These are phyloP conservation scores for Lamprotornis superbus DNA, from an alignment of 2,113 vertebrate species.

Conservation along the genomic window DNA sequence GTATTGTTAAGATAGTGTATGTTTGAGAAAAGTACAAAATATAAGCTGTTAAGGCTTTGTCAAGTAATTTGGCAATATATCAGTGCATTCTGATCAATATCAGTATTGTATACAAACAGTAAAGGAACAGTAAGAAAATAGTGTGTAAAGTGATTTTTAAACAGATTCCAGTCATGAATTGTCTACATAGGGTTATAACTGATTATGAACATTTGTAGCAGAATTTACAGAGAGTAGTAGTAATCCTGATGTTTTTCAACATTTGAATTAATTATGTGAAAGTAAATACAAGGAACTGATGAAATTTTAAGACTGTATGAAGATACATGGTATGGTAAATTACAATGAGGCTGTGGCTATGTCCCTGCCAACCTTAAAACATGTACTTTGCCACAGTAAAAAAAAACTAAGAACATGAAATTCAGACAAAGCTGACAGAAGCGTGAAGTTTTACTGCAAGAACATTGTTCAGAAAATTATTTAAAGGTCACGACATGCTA, in stretches of 20 bases:
- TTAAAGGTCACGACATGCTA: not conserved
- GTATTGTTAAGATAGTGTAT: not conserved
- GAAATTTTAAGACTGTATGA: not conserved
- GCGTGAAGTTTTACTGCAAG: not conserved
- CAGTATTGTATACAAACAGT: not conserved
- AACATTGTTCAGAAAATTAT: not conserved
- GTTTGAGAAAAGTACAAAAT: not conserved
- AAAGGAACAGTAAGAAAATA: not conserved
- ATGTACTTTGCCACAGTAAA: not conserved
- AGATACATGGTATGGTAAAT: not conserved
- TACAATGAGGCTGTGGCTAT: not conserved
- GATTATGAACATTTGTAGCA: not conserved
- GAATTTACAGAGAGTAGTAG: not conserved
- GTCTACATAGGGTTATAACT: not conserved
- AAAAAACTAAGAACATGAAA: not conserved
- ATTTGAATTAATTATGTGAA: not conserved
- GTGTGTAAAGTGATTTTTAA: not conserved
- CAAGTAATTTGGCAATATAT: not conserved
- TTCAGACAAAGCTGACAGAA: not conserved
- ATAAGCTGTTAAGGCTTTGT: not conserved
- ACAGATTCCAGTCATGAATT: not conserved
- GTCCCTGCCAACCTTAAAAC: not conserved
- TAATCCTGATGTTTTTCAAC: not conserved
- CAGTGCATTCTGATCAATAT: not conserved
- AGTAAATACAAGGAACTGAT: not conserved